These are phyloP conservation scores for Andrena bicolor DNA, from an alignment of 2,888 invertebrate species.

Conservation along the genomic window DNA sequence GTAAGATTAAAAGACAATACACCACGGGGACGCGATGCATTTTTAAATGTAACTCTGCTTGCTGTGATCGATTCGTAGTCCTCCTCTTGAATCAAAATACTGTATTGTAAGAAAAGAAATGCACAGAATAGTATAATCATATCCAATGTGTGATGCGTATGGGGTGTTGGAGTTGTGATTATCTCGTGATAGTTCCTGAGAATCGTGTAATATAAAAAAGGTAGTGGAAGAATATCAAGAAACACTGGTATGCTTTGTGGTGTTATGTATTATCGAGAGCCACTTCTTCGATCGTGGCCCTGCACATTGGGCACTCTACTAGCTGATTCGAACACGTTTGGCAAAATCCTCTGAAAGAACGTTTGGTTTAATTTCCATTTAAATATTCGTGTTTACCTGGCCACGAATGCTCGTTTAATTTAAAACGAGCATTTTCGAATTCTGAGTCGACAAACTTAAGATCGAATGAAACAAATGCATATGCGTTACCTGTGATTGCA, in stretches of 20 bases:
- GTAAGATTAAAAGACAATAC: conserved; percentile 25
- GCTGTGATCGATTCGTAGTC: conserved; percentile 44
- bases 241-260: conserved; percentile 66
- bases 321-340: conserved; percentile 91
- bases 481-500: conserved; percentile 92
- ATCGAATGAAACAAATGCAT: neutral
- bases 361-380: conserved; percentile 32
- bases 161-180: conserved; percentile 63
- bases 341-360: conserved; percentile 91
- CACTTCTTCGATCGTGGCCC: conserved; percentile 88
- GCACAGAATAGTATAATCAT: conserved; percentile 55
- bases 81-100: conserved; percentile 68
- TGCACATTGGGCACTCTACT: conserved; percentile 95
- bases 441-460: neutral
- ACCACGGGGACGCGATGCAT: conserved; percentile 17
- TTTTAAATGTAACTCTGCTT: conserved; percentile 38
- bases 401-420: neutral
- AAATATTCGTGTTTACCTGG: neutral
- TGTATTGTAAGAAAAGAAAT: conserved; percentile 73
- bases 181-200: conserved; percentile 67
- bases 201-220: conserved; percentile 62
- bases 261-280: conserved; percentile 85
- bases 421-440: neutral
- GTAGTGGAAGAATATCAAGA: conserved; percentile 64
- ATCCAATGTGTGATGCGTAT: conserved; percentile 35